Base-by-base conservation (phyloP, 2,888 invertebrate genomes). In the Lapara coniferarum region DNA sequence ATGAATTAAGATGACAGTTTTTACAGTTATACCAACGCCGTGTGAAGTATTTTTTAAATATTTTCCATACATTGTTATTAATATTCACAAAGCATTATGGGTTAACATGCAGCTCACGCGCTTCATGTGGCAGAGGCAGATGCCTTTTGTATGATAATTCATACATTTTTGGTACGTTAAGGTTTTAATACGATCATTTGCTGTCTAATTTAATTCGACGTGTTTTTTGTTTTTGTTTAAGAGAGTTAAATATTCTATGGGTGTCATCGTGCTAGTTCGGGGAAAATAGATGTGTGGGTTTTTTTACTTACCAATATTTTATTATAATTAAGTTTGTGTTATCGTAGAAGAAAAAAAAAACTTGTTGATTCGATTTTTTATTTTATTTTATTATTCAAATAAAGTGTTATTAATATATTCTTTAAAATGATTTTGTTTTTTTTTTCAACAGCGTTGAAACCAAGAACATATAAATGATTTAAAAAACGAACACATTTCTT, bases 81-180 rank as follows among this genome's bases (percentile, higher is more conserved):
- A 69, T 69, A 66, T 69, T 66, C 66, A 56, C 66, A 19, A 46
- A 55, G 66, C 57, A 56, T 49, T 69, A 51, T 30, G 10, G 14
- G 37, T 68, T 63, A 69, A 66, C 68, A 63, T 73, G 73, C 44
- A 71, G 63, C 69, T 73, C 78, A 76, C 78, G 76, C 72, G 63
- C 66, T 70, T 70, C 71, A 73, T 72, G 71, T 69, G 74, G 73
- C 55, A 68, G 57, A 71, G 68, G 74, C 70, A 71, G 59, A 72
- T 71, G 58, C 71, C 76, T 77, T 78, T 80, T 77, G 76, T 77
- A 76, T 79, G 71, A 71, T 75, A 79, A 79, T 75, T 63, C 53
- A 63, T 63, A 63, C 63, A 63, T 51, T 68, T 68, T 68, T 51
- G 13, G 19, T 37, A 52, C 58, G n/a, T 68, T 37, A 58, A 59